These are phyloP conservation scores for Takifugu flavidus DNA, from an alignment of 2,113 vertebrate genomes.

Conservation along the genomic window DNA sequence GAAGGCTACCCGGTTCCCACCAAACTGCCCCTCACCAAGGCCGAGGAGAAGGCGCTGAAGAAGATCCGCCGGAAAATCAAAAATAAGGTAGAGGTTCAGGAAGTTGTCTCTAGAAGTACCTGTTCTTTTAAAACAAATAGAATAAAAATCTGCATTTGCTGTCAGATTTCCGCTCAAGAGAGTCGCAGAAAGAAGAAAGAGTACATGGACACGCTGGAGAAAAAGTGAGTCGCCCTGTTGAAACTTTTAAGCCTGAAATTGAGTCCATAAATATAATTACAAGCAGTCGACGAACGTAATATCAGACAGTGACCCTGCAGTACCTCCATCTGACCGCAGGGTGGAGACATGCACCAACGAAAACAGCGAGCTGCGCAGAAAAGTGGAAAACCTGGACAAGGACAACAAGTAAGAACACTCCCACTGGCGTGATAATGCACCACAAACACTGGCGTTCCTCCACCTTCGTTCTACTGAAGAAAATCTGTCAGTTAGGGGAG, in stretches of 20 bases:
- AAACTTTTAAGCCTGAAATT: background rate
- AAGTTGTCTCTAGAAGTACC: no score
- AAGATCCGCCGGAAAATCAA: constrained; percentile 99
- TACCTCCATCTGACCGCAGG: constrained; percentile 72
- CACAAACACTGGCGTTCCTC: background rate
- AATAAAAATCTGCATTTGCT: background rate
- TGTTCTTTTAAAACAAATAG: no score
- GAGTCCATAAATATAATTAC: no score
- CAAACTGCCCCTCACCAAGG: constrained; percentile 92
- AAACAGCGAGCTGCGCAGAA: constrained; percentile 91
- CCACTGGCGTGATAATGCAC: background rate
- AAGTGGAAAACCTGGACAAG: constrained; percentile 93
- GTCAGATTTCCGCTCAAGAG: constrained; percentile 96
- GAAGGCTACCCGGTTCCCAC: constrained; percentile 97
- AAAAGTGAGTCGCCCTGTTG: constrained; percentile 80
- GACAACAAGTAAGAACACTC: constrained; percentile 85
- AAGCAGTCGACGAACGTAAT: background rate
- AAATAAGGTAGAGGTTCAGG: constrained; percentile 77
- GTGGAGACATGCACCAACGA: constrained; percentile 96
- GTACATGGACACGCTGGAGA: constrained; percentile 98
- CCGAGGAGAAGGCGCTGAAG: constrained; percentile 96
- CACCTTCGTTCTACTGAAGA: background rate
- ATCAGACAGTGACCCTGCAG: constrained; percentile 36
- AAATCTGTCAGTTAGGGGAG: no score
- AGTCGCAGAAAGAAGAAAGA: constrained; percentile 99